These are phyloP conservation scores for Uloborus plumipes DNA, from an alignment of 2,888 invertebrate species.

Conservation along the genomic window DNA sequence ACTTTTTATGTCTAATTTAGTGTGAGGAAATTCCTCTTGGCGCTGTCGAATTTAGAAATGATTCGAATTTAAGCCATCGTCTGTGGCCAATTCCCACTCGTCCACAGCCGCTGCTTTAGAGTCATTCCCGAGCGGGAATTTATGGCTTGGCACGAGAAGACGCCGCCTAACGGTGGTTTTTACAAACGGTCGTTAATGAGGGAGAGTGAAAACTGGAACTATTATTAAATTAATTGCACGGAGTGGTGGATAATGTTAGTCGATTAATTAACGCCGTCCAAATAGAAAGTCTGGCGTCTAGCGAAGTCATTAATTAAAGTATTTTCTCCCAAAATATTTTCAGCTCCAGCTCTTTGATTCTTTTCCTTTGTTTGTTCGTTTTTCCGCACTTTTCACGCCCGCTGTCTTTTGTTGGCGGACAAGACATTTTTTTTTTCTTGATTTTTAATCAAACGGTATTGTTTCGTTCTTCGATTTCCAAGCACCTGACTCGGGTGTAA, in stretches of 20 bases:
- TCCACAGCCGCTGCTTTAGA: slow-evolving; percentile 14
- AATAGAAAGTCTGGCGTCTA: slow-evolving; percentile 61
- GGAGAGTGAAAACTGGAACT: slow-evolving; percentile 52
- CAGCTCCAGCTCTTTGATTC: slow-evolving; percentile 37
- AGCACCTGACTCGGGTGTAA: slow-evolving; percentile 25
- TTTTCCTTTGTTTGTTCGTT: slow-evolving; percentile 38
- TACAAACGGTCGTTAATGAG: slow-evolving; percentile 52
- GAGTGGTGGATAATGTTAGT: slow-evolving; percentile 63
- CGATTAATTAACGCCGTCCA: slow-evolving; percentile 61
- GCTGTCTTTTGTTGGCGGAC: slow-evolving; percentile 28
- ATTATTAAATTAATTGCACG: slow-evolving; percentile 65
- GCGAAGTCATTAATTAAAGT: slow-evolving; percentile 61
- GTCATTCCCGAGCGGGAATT: slow-evolving; percentile 26
- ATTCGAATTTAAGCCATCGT: no score
- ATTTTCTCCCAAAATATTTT: slow-evolving; percentile 56
- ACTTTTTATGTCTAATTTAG: no score
- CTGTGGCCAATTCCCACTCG: background rate
- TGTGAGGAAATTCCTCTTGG: no score
- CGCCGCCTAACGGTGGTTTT: slow-evolving; percentile 49
- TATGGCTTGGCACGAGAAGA: slow-evolving; percentile 16
- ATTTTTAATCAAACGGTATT: slow-evolving; percentile 53
- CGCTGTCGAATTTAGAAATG: no score
- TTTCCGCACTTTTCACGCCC: slow-evolving; percentile 15
- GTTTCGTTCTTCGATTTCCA: slow-evolving; percentile 46
- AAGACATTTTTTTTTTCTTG: slow-evolving; percentile 16